Percentiles rank a stretch among this genome's conserved stretches.
These are phyloP conservation scores for Jordanella pulchra DNA, from an alignment of 2,797 vertebrate species.

Conservation along the genomic window DNA sequence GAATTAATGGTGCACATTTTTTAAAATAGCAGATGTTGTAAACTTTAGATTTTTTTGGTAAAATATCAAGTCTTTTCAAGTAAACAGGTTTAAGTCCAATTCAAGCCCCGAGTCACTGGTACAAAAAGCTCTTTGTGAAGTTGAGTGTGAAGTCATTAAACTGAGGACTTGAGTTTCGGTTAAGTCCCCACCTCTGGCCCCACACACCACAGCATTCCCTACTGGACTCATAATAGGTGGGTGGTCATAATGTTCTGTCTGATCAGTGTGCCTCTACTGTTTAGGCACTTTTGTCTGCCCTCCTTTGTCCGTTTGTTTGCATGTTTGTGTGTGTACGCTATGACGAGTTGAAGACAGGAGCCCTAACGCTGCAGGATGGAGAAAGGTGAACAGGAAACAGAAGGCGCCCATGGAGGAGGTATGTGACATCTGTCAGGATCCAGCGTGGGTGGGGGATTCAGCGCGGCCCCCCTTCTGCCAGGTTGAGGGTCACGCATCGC, in stretches of 20 bases:
- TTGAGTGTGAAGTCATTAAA: no score
- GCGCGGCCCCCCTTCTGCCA: slow-evolving; percentile 55
- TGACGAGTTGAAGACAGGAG: slow-evolving; percentile 76
- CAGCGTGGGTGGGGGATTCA: slow-evolving; percentile 69
- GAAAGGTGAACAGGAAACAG: slow-evolving; percentile 83
- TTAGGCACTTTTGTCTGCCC: neutral
- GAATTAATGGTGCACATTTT: no score
- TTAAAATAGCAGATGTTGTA: no score
- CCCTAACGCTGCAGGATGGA: slow-evolving; percentile 81
- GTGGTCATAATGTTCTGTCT: neutral
- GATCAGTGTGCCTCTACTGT: neutral
- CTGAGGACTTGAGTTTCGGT: no score
- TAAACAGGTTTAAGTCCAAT: no score
- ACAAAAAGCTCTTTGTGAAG: no score
- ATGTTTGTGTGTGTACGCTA: slow-evolving; percentile 16
- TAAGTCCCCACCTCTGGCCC: no score
- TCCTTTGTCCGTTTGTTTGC: slow-evolving; percentile 1
- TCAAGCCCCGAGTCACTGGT: no score
- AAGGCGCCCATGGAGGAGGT: slow-evolving; percentile 82
- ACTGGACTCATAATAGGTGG: neutral
- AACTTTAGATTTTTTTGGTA: no score
- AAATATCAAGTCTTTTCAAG: no score
- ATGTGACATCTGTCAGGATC: slow-evolving; percentile 83
- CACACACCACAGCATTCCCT: no score
- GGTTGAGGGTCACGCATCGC: slow-evolving; percentile 79